These are phyloP conservation scores for Ptilorrhoa leucosticta DNA, from an alignment of 2,113 vertebrate species.

Conservation along the genomic window DNA sequence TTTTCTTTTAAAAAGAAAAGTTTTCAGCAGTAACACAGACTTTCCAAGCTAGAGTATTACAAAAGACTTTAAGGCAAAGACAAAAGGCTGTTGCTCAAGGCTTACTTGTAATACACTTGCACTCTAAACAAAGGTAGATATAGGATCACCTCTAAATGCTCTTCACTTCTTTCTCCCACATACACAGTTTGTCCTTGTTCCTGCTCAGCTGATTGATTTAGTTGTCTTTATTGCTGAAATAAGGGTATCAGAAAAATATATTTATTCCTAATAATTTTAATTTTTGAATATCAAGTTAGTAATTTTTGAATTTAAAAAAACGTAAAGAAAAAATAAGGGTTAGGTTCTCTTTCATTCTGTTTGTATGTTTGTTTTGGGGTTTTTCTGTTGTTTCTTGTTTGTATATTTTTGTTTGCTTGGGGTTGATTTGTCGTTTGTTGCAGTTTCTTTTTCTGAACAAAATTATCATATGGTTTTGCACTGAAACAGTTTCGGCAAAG, in stretches of 20 bases:
- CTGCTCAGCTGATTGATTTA: neutral
- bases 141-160: neutral
- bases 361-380: neutral
- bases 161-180: neutral
- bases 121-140: neutral
- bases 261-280: neutral
- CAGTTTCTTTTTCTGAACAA: neutral
- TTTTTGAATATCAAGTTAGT: neutral
- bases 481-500: neutral
- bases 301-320: neutral
- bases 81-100: fast-evolving
- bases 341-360: neutral
- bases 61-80: neutral
- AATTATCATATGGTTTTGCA: neutral
- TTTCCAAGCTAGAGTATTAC: neutral
- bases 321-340: neutral
- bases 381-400: neutral
- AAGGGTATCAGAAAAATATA: neutral
- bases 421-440: neutral
- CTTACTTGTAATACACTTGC: neutral
- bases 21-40: neutral
- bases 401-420: neutral
- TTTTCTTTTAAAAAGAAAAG: neutral
- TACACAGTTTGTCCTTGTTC: neutral
- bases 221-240: neutral